A percentile compares a stretch with the other conserved stretches of the same genome.
phyloP scores from a whole-genome alignment of 1,140 invertebrate species.

The Tetragnatha versicolor region DNA sequence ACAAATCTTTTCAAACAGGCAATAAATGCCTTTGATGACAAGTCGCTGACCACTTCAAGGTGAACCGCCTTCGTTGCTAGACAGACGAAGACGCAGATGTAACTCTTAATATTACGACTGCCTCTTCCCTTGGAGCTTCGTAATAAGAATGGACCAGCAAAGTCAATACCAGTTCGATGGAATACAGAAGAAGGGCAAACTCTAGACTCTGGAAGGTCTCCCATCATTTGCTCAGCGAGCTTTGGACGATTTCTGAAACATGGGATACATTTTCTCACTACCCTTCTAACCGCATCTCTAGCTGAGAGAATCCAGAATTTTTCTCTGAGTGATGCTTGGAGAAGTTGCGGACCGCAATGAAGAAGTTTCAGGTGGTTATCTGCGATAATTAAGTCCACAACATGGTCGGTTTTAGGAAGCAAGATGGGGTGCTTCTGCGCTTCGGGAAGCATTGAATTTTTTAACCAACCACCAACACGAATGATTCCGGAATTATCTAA shows the following conservation, averaged over 20 bases:
- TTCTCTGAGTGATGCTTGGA: slow-evolving; percentile 56
- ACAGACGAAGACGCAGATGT: slow-evolving; percentile 62
- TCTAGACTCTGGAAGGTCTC: slow-evolving; percentile 58
- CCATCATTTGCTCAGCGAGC: slow-evolving; percentile 60
- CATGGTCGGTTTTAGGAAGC: slow-evolving; percentile 3
- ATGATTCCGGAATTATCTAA: not conserved
- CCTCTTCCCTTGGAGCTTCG: slow-evolving; percentile 58
- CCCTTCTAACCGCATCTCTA: slow-evolving; percentile 24
- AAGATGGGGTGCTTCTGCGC: slow-evolving; percentile 19
- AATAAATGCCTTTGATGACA: slow-evolving; percentile 63
- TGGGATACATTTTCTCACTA: slow-evolving; percentile 47
- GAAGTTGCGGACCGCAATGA: slow-evolving; percentile 61
- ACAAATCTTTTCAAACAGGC: slow-evolving; percentile 63
- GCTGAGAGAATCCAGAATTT: slow-evolving; percentile 23
- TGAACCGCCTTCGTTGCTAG: slow-evolving; percentile 64
- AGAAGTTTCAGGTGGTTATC: slow-evolving; percentile 60
- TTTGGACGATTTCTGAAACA: slow-evolving; percentile 55
- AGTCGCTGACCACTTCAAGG: slow-evolving; percentile 63
- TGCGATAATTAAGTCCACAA: slow-evolving; percentile 61
- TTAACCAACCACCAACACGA: not conserved
- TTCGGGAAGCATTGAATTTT: slow-evolving; percentile 30
- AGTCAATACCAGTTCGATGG: slow-evolving; percentile 62
- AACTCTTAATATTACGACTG: slow-evolving; percentile 60
- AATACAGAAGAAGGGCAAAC: slow-evolving; percentile 60
- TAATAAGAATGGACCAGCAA: slow-evolving; percentile 63